Evolutionary conservation across 2,888 invertebrate species (phyloP), one percentile per base, ranked within the genome.

Genomic region (Trisateles emortualis): DNA sequence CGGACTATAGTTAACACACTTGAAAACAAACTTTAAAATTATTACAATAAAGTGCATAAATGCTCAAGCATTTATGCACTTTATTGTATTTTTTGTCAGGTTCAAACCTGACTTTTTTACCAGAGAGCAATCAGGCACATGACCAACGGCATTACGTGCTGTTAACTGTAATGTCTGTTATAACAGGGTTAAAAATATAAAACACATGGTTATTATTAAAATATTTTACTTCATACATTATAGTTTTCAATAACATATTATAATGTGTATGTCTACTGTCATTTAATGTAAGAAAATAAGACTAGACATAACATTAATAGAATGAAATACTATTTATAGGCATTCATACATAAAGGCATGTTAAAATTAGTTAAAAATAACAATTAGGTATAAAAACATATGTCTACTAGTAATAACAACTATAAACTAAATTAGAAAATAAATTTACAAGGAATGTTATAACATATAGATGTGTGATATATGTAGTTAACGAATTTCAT

Each of bases 191-290:
- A 26, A 26, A 6, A 26, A 26, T 8, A 26, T 1, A 26, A 24
- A 11, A 24, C 11, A 9, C 0, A 36, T 9, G 5, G 13, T 44
- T 44, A 35, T 63, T 59, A 52, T 58, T 59, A 72, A 71, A 61
- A 61, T 64, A 66, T 58, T 59, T 68, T 64, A 54, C 40, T 69
- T 57, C 42, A 51, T 39, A 43, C 24, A 36, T 33, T 16, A 59
- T 40, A 51, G 41, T 42, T 33, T 51, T 52, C 14, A 14, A 47
- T 13, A 40, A 46, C 36, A 38, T 48, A 38, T 17, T 43, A 55
- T 36, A 26, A 44, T 55, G 52, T 33, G 48, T 55, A 58, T 13
- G 40, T 53, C 32, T 57, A 57, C 41, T 50, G 52, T 52, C 53
- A 44, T 52, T 60, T 41, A 52, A 32, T 40, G 46, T 47, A 59